Evolutionary conservation across 2,797 vertebrate species (phyloP).

Genomic region (Cyprinodon diabolis): DNA sequence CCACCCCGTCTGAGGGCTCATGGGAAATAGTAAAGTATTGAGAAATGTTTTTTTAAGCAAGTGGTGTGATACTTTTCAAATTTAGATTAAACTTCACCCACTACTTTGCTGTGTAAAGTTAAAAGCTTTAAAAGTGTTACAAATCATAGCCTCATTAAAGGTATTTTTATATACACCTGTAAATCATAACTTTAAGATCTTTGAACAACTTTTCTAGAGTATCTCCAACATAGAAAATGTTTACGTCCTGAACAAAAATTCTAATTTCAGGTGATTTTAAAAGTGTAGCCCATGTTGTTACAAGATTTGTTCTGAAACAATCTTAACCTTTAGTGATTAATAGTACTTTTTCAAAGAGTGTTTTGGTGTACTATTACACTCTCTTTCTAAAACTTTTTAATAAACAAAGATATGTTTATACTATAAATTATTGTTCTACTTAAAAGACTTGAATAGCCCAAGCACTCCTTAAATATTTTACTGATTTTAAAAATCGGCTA

Average conservation of each 20-base stretch:
- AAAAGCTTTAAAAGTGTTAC: constrained; percentile 4
- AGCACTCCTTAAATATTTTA: background rate
- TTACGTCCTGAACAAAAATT: no score
- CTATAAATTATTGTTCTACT: background rate
- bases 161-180: background rate
- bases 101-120: background rate
- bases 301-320: no score
- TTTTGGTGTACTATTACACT: no score
- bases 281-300: no score
- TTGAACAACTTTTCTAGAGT: no score
- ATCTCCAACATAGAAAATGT: no score
- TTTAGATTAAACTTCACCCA: constrained; percentile 23
- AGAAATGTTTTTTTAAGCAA: constrained; percentile 49
- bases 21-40: constrained; percentile 43
- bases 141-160: background rate
- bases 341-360: no score
- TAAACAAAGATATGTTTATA: background rate
- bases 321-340: no score
- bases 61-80: constrained; percentile 48
- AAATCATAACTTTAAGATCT: background rate
- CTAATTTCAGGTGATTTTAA: no score
- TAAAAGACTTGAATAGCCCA: background rate
- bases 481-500: background rate
- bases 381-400: no score
- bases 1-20: constrained; percentile 37